A percentile compares a stretch with the other conserved stretches of the same genome.
phyloP scores from a whole-genome alignment of 2,888 invertebrate species.

The Napeogenes inachia region DNA sequence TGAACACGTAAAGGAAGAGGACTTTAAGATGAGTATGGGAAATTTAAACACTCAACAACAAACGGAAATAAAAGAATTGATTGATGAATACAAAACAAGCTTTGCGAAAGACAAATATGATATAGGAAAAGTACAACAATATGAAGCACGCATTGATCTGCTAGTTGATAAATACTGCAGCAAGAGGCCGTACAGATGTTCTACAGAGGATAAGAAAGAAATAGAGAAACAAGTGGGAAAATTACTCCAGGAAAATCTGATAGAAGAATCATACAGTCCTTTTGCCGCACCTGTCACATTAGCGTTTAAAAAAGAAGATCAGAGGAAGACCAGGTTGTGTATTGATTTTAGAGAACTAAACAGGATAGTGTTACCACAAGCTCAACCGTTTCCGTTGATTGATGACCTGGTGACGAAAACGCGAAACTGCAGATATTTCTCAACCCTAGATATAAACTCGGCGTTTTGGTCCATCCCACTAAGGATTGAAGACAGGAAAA shows the following conservation, averaged over 20 bases:
- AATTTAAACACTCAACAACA: constrained; percentile 13
- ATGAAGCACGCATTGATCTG: constrained; percentile 30
- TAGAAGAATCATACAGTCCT: constrained; percentile 35
- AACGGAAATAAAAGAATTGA: constrained; percentile 21
- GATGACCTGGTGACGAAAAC: constrained; percentile 37
- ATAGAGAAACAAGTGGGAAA: constrained; percentile 31
- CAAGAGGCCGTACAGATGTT: constrained; percentile 28
- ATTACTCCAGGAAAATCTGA: constrained; percentile 28
- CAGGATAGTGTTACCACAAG: constrained; percentile 33
- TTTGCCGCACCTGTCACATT: constrained; percentile 31
- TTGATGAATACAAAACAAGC: no score
- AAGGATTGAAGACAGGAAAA: constrained; percentile 37
- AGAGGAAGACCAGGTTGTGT: constrained; percentile 31
- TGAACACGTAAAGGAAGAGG: constrained; percentile 12
- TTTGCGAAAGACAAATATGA: constrained; percentile 23
- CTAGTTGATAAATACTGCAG: no score
- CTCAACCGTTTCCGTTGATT: constrained; percentile 40
- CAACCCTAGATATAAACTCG: constrained; percentile 44
- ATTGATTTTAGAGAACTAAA: no score
- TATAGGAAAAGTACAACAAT: constrained; percentile 17
- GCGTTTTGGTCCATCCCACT: constrained; percentile 50
- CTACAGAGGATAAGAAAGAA: constrained; percentile 30
- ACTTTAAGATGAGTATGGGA: constrained; percentile 13
- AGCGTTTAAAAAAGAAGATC: constrained; percentile 25
- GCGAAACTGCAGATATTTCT: constrained; percentile 30